Conservation (phyloP, 2,888 invertebrate genomes). For the Tenthredo amoena region DNA sequence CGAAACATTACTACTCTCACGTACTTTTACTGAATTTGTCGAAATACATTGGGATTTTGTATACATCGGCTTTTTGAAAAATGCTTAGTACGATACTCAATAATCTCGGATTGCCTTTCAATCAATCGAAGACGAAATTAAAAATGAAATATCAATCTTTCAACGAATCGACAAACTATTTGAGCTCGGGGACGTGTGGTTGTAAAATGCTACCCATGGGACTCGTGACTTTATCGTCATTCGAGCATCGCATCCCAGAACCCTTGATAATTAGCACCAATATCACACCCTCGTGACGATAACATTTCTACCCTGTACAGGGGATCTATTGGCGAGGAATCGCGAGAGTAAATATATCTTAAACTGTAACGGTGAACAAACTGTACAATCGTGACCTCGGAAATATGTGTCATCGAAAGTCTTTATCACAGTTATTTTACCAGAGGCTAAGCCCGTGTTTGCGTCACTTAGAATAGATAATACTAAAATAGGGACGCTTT, state of each 20-base stretch:
- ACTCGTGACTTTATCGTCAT: constrained; percentile 8
- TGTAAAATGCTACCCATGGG: constrained; percentile 24
- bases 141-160: background rate
- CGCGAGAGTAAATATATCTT: background rate
- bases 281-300: constrained; percentile 9
- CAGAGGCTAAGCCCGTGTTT: background rate
- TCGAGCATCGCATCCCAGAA: background rate
- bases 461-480: background rate
- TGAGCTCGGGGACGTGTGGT: background rate
- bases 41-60: too few species aligned
- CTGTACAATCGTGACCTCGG: background rate
- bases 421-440: background rate
- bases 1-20: too few species aligned
- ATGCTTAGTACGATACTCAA: background rate
- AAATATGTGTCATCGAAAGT: background rate
- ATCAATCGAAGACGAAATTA: background rate
- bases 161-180: background rate
- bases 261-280: constrained; percentile 36
- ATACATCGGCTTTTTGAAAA: background rate
- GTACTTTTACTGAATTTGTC: too few species aligned
- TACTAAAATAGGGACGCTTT: background rate
- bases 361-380: background rate
- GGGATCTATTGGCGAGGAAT: background rate
- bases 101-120: background rate
- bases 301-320: background rate